Conservation (phyloP, 2,888 invertebrate genomes). For the Meiosimyza decipiens region DNA sequence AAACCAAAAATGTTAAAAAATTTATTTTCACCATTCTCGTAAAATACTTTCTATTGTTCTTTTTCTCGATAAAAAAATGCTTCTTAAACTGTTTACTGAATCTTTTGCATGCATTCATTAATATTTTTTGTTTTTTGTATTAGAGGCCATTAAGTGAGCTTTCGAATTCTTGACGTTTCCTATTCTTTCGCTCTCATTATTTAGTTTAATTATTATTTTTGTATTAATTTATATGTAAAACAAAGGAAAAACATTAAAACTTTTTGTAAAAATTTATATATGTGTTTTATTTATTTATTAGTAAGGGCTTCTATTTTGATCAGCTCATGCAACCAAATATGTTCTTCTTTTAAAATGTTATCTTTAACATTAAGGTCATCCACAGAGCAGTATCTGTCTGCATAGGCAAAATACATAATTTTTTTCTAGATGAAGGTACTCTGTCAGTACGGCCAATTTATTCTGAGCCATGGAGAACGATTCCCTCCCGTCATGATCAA, state of each 20-base stretch:
- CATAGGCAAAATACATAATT: no score
- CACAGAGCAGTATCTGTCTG: no score
- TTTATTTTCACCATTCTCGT: slow-evolving; percentile 11
- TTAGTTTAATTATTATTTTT: slow-evolving; percentile 61
- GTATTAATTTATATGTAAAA: slow-evolving; percentile 63
- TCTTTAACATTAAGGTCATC: no score
- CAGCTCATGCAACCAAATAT: no score
- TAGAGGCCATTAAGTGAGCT: no score
- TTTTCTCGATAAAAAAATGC: slow-evolving; percentile 14
- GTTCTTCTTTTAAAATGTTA: no score
- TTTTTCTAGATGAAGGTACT: no score
- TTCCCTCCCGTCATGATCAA: no score
- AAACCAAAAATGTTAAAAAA: slow-evolving; percentile 60
- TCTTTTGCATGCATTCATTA: slow-evolving; percentile 27
- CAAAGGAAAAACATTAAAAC: slow-evolving; percentile 51
- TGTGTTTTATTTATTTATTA: slow-evolving; percentile 12
- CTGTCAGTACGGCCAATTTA: no score
- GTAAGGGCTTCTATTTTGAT: no score
- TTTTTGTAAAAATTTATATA: slow-evolving; percentile 49
- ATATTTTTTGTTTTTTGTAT: slow-evolving; percentile 21
- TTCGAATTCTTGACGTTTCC: slow-evolving; percentile 31
- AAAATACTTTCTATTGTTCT: slow-evolving; percentile 9
- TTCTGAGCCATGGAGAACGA: no score
- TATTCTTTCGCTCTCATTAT: slow-evolving; percentile 50
- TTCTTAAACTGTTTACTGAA: slow-evolving; percentile 29